Percentiles rank a stretch among this genome's conserved stretches.
Conservation (phyloP, 2,888 invertebrate species). For the Ernsta delagoae region DNA sequence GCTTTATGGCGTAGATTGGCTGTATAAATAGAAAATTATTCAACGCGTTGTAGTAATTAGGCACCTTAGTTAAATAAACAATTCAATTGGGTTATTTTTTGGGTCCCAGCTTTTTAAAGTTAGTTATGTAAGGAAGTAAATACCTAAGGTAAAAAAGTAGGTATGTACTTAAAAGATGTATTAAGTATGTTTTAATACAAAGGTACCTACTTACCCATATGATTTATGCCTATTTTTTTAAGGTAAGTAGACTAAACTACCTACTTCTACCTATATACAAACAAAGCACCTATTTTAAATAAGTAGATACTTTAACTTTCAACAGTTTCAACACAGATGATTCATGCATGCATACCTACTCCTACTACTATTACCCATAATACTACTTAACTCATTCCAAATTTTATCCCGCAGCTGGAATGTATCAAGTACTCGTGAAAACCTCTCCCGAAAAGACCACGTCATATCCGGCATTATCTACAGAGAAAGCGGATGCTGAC, state of each 20-base stretch:
- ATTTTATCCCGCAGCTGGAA: constrained; percentile 68
- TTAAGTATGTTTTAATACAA: no score
- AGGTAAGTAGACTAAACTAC: no score
- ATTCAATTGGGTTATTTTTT: no score
- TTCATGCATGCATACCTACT: constrained; percentile 23
- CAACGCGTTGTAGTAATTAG: background rate
- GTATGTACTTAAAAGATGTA: no score
- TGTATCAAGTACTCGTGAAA: constrained; percentile 81
- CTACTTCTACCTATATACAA: no score
- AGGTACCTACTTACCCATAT: no score
- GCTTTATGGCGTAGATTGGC: background rate
- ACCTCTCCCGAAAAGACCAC: constrained; percentile 74
- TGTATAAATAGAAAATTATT: background rate
- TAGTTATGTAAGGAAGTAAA: no score
- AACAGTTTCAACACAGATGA: constrained; percentile 20
- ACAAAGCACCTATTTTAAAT: no score
- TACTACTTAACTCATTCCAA: constrained; percentile 22
- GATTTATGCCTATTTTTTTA: no score
- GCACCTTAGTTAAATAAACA: background rate
- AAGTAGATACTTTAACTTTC: no score
- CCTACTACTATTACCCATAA: no score
- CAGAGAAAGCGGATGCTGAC: constrained; percentile 77
- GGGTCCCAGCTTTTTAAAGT: background rate
- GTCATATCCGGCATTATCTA: constrained; percentile 76
- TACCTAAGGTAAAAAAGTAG: no score